phyloP scores from a whole-genome alignment of 2,888 invertebrate genomes.

The Caenorhabditis parvicauda region DNA sequence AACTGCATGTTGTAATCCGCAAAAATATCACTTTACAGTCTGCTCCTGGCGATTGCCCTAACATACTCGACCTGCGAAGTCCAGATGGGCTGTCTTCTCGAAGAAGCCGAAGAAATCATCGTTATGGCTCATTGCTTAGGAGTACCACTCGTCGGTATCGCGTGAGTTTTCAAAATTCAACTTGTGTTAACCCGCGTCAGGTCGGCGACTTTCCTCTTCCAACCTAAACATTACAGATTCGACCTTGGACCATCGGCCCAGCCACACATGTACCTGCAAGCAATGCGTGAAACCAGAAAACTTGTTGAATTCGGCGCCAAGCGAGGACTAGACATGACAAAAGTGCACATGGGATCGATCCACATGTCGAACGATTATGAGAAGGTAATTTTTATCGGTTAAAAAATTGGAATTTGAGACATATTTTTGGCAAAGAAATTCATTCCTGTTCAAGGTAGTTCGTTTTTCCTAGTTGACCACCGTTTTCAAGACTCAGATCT shows the following conservation, averaged over 20 bases:
- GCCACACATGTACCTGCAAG: conserved; percentile 75
- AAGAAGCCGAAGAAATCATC: conserved; percentile 42
- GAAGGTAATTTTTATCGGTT: no score
- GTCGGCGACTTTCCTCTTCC: not conserved
- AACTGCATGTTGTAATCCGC: no score
- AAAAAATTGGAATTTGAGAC: no score
- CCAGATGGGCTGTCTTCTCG: conserved; percentile 57
- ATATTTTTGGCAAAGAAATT: no score
- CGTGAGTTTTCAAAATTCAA: conserved; percentile 46
- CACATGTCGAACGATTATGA: not conserved
- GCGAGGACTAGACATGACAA: conserved; percentile 68
- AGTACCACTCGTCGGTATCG: conserved; percentile 62
- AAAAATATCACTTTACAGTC: conserved; percentile 13
- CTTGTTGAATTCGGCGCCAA: conserved; percentile 75
- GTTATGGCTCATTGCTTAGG: conserved; percentile 40
- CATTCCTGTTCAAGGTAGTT: no score
- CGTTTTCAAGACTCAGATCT: no score
- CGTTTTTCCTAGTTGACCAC: no score
- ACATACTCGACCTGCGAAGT: conserved; percentile 18
- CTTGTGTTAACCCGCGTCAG: no score
- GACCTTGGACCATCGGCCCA: conserved; percentile 64
- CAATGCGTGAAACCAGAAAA: conserved; percentile 73
- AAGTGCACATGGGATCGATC: conserved; percentile 64
- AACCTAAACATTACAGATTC: not conserved
- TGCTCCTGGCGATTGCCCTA: conserved; percentile 22